Percentiles rank a stretch among this genome's conserved stretches.
These are phyloP conservation scores for Anarrhichthys ocellatus DNA, from an alignment of 2,113 vertebrate genomes.

Conservation along the genomic window DNA sequence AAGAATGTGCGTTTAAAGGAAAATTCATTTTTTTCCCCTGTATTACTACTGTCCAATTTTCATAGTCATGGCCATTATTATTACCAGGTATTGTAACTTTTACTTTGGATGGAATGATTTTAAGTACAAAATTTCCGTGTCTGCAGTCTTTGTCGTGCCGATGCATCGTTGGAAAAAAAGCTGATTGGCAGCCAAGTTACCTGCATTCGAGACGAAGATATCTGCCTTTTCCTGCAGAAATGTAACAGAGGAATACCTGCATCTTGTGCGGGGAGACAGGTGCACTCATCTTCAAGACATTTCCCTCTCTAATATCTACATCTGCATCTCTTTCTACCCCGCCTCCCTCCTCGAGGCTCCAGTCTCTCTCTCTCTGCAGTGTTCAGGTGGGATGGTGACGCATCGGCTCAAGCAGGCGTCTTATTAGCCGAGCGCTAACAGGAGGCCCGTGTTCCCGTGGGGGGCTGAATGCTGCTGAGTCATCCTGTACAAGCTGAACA, in stretches of 20 bases:
- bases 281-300: constrained; percentile 60
- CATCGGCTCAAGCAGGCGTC: constrained; percentile 60
- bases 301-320: constrained; percentile 55
- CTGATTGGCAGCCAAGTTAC: background rate
- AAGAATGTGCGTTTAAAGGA: background rate
- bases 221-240: background rate
- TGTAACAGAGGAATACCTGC: background rate
- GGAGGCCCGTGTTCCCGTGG: constrained; percentile 63
- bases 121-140: background rate
- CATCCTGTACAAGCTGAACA: constrained; percentile 64
- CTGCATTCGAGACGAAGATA: background rate
- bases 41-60: background rate
- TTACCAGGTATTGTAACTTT: background rate
- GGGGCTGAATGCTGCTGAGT: constrained; percentile 70
- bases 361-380: constrained; percentile 38
- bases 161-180: background rate
- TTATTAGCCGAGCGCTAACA: constrained; percentile 73
- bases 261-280: constrained; percentile 56
- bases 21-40: background rate
- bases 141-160: too few relatives aligned
- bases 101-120: background rate
- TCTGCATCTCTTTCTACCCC: constrained; percentile 34
- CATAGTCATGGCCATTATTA: background rate
- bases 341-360: background rate
- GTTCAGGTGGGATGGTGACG: constrained; percentile 69